These are phyloP conservation scores for Pelusios castaneus DNA, from an alignment of 2,113 vertebrate genomes.

Conservation along the genomic window DNA sequence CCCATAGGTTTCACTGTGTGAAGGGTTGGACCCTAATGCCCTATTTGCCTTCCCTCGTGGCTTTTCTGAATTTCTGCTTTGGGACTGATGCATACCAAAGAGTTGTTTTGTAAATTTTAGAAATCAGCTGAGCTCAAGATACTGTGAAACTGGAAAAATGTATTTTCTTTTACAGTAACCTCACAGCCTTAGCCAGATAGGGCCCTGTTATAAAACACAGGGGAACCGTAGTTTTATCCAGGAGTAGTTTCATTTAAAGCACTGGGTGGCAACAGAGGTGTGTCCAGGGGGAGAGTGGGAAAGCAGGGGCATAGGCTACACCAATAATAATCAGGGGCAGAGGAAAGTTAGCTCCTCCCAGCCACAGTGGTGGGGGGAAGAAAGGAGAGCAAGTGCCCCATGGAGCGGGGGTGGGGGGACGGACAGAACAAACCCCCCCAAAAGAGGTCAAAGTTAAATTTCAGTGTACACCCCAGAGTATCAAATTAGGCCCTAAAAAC, in stretches of 20 bases:
- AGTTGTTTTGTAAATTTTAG: not conserved
- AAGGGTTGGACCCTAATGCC: not conserved
- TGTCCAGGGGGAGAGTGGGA: too few species aligned
- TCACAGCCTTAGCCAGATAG: not conserved
- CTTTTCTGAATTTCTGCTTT: not conserved
- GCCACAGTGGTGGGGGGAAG: too few species aligned
- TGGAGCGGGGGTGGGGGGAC: too few species aligned
- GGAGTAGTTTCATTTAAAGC: not conserved
- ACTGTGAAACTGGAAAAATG: not conserved
- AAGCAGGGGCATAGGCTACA: too few species aligned
- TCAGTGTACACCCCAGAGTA: not conserved
- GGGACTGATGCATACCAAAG: not conserved
- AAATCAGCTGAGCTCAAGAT: not conserved
- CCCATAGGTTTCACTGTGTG: fast-evolving
- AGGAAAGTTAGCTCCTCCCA: too few species aligned
- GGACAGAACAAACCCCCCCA: too few species aligned
- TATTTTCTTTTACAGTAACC: not conserved
- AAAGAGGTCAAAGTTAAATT: too few species aligned
- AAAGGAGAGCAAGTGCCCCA: too few species aligned
- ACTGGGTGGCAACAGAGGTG: not conserved
- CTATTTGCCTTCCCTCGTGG: not conserved
- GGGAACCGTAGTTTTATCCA: not conserved
- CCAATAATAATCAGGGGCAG: too few species aligned
- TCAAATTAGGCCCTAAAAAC: not conserved
- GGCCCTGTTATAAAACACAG: not conserved